Evolutionary conservation across 2,797 vertebrate species (phyloP).

Genomic region (Ibycter americanus): DNA sequence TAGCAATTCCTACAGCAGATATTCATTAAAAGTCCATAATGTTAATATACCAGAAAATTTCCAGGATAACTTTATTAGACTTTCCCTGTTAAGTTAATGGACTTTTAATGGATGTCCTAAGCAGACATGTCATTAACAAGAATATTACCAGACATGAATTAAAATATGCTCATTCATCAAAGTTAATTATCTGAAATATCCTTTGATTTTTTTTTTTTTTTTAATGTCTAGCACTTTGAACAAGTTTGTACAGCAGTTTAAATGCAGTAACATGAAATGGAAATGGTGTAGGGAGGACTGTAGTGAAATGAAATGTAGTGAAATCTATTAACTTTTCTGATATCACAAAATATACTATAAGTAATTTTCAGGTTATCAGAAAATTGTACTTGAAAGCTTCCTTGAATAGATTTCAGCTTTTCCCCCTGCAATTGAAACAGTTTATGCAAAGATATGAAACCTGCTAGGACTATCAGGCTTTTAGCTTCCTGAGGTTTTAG

Average conservation of each 20-base stretch:
- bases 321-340: slow-evolving; percentile 46
- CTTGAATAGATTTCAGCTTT: slow-evolving; percentile 60
- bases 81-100: slow-evolving; percentile 78
- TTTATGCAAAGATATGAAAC: slow-evolving; percentile 45
- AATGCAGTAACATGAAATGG: slow-evolving; percentile 44
- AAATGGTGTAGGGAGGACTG: slow-evolving; percentile 5
- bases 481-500: slow-evolving; percentile 43
- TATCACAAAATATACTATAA: slow-evolving; percentile 18
- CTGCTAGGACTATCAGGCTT: slow-evolving; percentile 51
- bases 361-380: slow-evolving; percentile 44
- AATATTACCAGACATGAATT: slow-evolving; percentile 73
- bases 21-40: slow-evolving; percentile 76
- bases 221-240: slow-evolving; percentile 57
- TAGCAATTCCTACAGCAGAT: slow-evolving; percentile 72
- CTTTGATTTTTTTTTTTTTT: slow-evolving; percentile 64
- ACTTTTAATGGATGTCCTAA: slow-evolving; percentile 80
- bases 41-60: slow-evolving; percentile 78
- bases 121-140: slow-evolving; percentile 75
- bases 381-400: slow-evolving; percentile 34
- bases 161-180: slow-evolving; percentile 73
- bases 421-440: slow-evolving; percentile 25
- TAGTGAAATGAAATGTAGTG: neutral
- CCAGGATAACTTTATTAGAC: slow-evolving; percentile 76
- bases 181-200: slow-evolving; percentile 74
- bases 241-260: slow-evolving; percentile 59